Evolutionary conservation across 2,888 invertebrate species (phyloP), one percentile per base, ranked within the genome.

Genomic region (Phrixothrix hirtus): DNA sequence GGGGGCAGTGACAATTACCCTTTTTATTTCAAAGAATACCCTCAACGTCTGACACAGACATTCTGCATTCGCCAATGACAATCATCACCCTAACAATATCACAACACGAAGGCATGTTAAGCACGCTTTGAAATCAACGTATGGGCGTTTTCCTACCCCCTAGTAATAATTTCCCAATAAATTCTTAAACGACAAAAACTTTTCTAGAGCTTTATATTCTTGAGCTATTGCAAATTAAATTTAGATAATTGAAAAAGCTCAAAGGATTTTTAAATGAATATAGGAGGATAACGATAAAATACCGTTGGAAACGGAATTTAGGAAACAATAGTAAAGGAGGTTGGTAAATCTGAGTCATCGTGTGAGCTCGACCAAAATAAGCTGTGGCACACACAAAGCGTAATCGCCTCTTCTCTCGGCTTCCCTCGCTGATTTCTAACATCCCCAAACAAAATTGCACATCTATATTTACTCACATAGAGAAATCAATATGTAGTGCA

Each of bases 341-440:
- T 43, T 34, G 36, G 42, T 36, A 47, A 48, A 52, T 46, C 53
- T 53, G 53, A 53, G 37, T 53, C 53, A 53, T 53, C 53, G 43
- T 53, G 53, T 53, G 47, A 41, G 47, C 43, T 53, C 46, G 43
- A 48, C 53, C 53, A 53, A 53, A 53, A 53, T 53, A 53, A 53
- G 47, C 53, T 48, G 53, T 47, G 53, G 53, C 43, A 43, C 43
- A 47, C 47, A 48, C 47, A 53, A 53, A 53, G 53, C 47, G 39
- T 53, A 53, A 53, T 46, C 47, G 47, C 43, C 43, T 51, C 46
- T 45, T 51, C 45, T 51, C 51, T 50, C 44, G 45, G 36, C 39
- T 47, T 43, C 53, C 52, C 48, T 53, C 38, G 25, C 38, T 38
- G 48, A 53, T 53, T 53, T 30, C 43, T 39, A 29, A 32, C 39